Conservation (phyloP, 2,113 vertebrate genomes). For the Odobenus rosmarus region DNA sequence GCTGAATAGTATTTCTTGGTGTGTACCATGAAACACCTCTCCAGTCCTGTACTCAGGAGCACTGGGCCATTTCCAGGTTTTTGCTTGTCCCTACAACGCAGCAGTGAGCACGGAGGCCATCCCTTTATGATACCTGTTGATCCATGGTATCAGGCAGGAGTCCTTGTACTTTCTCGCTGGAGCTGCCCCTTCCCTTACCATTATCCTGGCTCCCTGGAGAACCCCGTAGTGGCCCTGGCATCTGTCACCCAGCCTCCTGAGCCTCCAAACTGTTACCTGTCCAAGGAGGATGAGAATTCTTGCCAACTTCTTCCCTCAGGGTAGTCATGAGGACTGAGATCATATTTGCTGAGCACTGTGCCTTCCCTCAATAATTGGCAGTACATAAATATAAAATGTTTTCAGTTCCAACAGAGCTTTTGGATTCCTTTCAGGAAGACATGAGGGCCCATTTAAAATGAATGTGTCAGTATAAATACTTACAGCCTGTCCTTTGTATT, state of each 20-base stretch:
- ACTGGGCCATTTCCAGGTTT: background rate
- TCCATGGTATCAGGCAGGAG: background rate
- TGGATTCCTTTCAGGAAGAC: conserved; percentile 67
- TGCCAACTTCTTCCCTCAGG: conserved; percentile 57
- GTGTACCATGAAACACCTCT: no score
- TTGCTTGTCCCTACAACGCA: background rate
- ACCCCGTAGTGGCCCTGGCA: background rate
- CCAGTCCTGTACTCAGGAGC: background rate
- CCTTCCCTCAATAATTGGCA: conserved; percentile 62
- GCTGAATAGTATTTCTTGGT: background rate
- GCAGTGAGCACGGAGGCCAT: background rate
- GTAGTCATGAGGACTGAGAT: conserved; percentile 51
- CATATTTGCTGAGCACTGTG: conserved; percentile 51
- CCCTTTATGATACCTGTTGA: fast-evolving
- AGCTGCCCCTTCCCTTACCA: background rate
- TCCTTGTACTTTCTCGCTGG: background rate
- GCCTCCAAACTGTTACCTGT: background rate
- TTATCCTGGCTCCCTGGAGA: background rate
- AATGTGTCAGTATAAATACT: conserved; percentile 60
- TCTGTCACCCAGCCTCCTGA: background rate
- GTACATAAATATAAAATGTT: conserved; percentile 76
- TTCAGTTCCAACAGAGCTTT: conserved; percentile 71
- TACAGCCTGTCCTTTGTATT: conserved; percentile 15
- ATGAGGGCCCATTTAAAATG: conserved; percentile 16
- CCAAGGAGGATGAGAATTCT: background rate